Conservation (phyloP, 2,797 vertebrate genomes). For the Sebastes vulpes region DNA sequence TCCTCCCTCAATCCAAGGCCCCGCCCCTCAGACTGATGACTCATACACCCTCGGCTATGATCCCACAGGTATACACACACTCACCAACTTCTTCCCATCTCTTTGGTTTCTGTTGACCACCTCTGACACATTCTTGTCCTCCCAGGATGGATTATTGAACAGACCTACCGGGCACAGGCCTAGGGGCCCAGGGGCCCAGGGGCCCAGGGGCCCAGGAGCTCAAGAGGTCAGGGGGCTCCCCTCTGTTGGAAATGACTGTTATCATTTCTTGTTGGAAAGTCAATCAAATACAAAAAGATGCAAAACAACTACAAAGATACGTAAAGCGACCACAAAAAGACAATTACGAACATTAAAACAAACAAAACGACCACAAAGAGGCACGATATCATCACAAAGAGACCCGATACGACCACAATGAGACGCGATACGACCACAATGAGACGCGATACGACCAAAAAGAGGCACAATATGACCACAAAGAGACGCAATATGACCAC, state of each 20-base stretch:
- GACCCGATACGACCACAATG: neutral
- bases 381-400: fast-evolving
- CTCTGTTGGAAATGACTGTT: neutral
- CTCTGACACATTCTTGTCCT: neutral
- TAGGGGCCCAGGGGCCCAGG: too few relatives aligned
- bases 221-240: too few relatives aligned
- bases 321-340: too few relatives aligned
- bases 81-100: neutral
- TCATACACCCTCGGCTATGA: constrained; percentile 67
- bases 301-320: neutral
- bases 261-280: neutral
- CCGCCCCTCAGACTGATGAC: constrained; percentile 67
- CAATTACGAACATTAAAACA: too few relatives aligned
- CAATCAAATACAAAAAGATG: neutral
- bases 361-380: too few relatives aligned
- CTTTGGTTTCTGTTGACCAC: neutral
- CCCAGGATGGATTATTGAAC: neutral
- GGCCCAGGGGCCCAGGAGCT: too few relatives aligned
- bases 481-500: neutral
- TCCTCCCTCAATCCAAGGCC: constrained; percentile 60
- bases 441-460: neutral
- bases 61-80: constrained; percentile 60
- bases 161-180: neutral
- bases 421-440: neutral
- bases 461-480: fast-evolving